Evolutionary conservation across 2,888 invertebrate species (phyloP).

Genomic region (Heliconius aoede): DNA sequence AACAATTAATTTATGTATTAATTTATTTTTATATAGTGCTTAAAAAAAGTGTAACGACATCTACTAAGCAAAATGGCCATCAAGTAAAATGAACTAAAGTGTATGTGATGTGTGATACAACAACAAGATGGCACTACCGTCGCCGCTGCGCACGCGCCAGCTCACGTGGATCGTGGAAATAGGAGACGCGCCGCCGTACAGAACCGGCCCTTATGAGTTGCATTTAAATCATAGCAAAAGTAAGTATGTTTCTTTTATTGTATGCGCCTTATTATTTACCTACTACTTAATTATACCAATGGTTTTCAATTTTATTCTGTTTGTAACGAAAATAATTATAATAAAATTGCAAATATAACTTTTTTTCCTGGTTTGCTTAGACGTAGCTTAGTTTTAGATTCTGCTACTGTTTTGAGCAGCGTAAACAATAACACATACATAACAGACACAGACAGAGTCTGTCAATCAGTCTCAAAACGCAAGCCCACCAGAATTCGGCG

Average conservation of each 20-base stretch:
- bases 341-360: too few species aligned
- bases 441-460: too few species aligned
- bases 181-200: slow-evolving; percentile 71
- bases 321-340: too few species aligned
- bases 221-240: slow-evolving; percentile 81
- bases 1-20: not conserved
- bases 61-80: slow-evolving; percentile 39
- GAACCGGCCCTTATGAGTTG: slow-evolving; percentile 74
- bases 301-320: too few species aligned
- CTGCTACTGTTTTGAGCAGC: too few species aligned
- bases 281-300: not conserved
- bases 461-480: too few species aligned
- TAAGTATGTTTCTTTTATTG: slow-evolving; percentile 57
- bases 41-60: slow-evolving; percentile 39
- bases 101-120: slow-evolving; percentile 30
- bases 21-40: not conserved
- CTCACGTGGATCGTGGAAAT: slow-evolving; percentile 82
- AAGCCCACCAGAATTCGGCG: too few species aligned
- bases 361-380: too few species aligned
- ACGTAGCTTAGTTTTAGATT: too few species aligned
- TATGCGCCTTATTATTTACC: too few species aligned
- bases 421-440: not conserved
- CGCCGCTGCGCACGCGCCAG: slow-evolving; percentile 63
- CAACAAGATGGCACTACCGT: slow-evolving; percentile 63
- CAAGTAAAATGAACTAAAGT: slow-evolving; percentile 10